Base-by-base conservation (phyloP, 2,797 vertebrate species). In the Falco naumanni region DNA sequence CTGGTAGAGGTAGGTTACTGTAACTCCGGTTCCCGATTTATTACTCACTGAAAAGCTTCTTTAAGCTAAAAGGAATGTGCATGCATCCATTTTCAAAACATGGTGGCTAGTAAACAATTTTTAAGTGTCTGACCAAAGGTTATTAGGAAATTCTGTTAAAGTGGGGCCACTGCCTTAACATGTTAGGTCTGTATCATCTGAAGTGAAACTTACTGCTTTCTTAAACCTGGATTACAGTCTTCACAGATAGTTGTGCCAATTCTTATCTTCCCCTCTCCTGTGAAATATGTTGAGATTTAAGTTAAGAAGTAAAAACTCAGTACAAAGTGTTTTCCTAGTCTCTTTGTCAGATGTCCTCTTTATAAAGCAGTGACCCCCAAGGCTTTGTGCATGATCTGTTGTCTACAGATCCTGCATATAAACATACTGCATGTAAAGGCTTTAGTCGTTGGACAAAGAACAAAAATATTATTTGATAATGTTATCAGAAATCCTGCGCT, bases 211-310 rank as follows among this genome's bases (percentile, higher is more conserved):
- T 26, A 28, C 11, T 68, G 8, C 29, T 63, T 7, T 87, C 24
- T 43, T 51, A 90, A 68, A 68, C 8, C 13, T 2, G 2, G 29
- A 41, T 81, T 82, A 31, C 41, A 29, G 41, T 66, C 59, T 84
- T 95, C 75, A 57, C 45, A 63, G 25, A 7, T 22, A 51, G 17
- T n/a, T 51, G 25, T 76, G 71, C 71, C 47, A 51, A 4, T 91
- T 83, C 31, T 31, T 57, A 51, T 72, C 50, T 91, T 69, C n/a
- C 26, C 21, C 87, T 87, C 34, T 47, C 72, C 75, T 90, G 45
- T 79, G 76, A 84, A 92, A 57, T 85, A 54, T 61, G 79, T 80
- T 59, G 75, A 84, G 48, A 87, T 89, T 61, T 68, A 82, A 96
- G 48, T 65, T 83, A 84, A 86, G 77, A 92, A 51, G 16, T 69